Evolutionary conservation across 2,113 vertebrate species (phyloP).

Genomic region (Solenodon paradoxus): DNA sequence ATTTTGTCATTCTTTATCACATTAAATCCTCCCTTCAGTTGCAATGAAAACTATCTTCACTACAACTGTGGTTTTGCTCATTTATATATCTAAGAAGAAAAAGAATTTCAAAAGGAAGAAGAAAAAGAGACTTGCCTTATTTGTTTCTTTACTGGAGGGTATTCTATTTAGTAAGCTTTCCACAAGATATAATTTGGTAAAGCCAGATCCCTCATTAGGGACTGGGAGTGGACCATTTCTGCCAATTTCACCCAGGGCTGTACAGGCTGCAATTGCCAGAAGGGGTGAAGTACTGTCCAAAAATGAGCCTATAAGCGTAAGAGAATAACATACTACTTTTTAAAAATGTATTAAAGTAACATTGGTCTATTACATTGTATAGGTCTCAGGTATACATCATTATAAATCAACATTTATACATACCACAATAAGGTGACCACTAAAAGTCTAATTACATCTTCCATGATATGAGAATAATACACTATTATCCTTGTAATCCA

Average conservation of each 20-base stretch:
- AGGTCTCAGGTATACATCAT: too few species aligned
- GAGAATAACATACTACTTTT: neutral
- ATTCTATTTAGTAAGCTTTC: conserved; percentile 93
- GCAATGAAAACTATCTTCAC: neutral
- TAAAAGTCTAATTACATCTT: too few species aligned
- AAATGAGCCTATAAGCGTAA: conserved; percentile 87
- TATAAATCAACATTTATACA: too few species aligned
- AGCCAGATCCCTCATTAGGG: conserved; percentile 89
- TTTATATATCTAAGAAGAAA: neutral
- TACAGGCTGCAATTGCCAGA: conserved; percentile 92
- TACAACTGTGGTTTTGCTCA: neutral
- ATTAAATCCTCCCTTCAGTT: neutral
- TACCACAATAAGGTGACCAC: too few species aligned
- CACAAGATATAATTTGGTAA: conserved; percentile 92
- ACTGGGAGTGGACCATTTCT: conserved; percentile 92
- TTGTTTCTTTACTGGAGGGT: conserved; percentile 94
- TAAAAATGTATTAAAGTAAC: too few species aligned
- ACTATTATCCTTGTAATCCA: neutral
- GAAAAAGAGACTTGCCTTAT: conserved; percentile 85
- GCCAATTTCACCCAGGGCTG: conserved; percentile 94
- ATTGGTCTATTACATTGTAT: too few species aligned
- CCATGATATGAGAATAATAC: too few species aligned
- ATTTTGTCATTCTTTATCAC: neutral
- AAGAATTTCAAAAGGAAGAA: neutral
- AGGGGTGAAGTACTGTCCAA: conserved; percentile 90